phyloP scores from a whole-genome alignment of 2,888 invertebrate genomes.

The Oligia latruncula region DNA sequence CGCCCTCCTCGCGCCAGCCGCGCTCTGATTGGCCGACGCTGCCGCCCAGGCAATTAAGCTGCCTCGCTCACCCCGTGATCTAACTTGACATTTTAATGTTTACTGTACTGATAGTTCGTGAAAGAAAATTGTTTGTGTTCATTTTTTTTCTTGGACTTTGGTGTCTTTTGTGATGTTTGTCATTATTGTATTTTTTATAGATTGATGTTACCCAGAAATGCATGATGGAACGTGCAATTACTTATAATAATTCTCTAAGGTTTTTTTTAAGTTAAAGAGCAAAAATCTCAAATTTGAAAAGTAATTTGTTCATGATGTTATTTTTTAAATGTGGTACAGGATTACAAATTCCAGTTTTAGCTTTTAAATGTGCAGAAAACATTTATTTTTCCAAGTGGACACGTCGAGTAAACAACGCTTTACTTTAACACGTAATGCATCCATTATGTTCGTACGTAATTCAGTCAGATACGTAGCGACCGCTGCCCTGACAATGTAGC shows the following conservation, averaged over 20 bases:
- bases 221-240: too few relatives aligned
- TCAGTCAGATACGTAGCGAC: conserved; percentile 83
- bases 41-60: conserved; percentile 87
- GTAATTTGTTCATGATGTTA: background rate
- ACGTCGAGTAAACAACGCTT: conserved; percentile 53
- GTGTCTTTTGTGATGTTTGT: conserved; percentile 1
- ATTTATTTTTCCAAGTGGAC: conserved; percentile 1
- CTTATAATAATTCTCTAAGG: background rate
- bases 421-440: conserved; percentile 70
- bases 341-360: background rate
- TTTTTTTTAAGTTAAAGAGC: background rate
- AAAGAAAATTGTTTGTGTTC: conserved; percentile 57
- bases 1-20: conserved; percentile 79
- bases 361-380: background rate
- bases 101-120: conserved; percentile 76
- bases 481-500: conserved; percentile 89
- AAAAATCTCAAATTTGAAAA: background rate
- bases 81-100: conserved; percentile 89
- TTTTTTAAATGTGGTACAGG: background rate
- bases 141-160: conserved; percentile 46
- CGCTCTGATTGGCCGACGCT: conserved; percentile 81
- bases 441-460: conserved; percentile 80
- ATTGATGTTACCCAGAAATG: background rate
- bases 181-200: background rate
- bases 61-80: conserved; percentile 79